Evolutionary conservation across 2,797 vertebrate genomes (phyloP), one percentile per base, ranked within the genome.

Genomic region (Peromyscus aztecus): DNA sequence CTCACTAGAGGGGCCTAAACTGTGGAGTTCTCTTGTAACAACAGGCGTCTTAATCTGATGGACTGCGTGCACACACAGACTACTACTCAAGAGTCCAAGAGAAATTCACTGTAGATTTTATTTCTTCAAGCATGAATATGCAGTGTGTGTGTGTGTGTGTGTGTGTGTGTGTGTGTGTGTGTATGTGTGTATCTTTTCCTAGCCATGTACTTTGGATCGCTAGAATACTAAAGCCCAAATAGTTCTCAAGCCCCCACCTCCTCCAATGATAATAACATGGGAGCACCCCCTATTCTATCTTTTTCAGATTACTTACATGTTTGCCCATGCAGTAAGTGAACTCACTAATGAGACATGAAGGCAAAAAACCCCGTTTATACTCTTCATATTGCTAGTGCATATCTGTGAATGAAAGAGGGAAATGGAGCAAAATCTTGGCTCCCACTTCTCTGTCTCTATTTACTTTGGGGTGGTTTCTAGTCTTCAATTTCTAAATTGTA

Each of bases 171-270:
- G 75, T 77, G 75, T 57, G 55, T 37, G 27, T 63, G 43, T 57
- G 5, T 75, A 40, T 76, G 73, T 76, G 67, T 77, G 75, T 77
- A 29, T 49, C 2, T 84, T 34, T 34, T 52, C 46, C 76, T 52
- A 52, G 17, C 16, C 2, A 40, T 69, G 19, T 89, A 81, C 40
- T 73, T 46, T 84, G 52, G 9, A 93, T 76, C 19, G 4, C 11
- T 82, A 69, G 19, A 94, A 90, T 78, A 12, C n/a, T 40, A 87
- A 92, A 89, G n/a, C 40, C 73, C 96, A 49, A 88, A 29, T 69
- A 59, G 4, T 49, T 65, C 21, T 92, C 11, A 89, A 57, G 16
- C 2, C 19, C 52, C 76, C 59, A 52, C 59, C 52, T 52, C 12
- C 14, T 16, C 5, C 21, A 24, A 23, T 43, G 49, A 90, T 87